Evolutionary conservation across 1,140 invertebrate genomes (phyloP).

Genomic region (Asbolus verrucosus): DNA sequence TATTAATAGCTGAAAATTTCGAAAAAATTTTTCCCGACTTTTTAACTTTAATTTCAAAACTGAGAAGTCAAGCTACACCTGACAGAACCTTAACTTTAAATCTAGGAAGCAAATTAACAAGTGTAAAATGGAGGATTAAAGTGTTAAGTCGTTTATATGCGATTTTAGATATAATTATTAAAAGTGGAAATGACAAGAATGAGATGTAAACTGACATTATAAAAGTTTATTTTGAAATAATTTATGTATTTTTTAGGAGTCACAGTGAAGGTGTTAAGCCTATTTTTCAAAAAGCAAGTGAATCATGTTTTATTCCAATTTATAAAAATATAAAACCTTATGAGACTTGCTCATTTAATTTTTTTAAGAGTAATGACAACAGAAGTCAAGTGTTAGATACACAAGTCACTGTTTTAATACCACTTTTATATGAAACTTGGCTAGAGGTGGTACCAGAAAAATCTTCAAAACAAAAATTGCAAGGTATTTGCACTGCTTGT

Average conservation of each 20-base stretch:
- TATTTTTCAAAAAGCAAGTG: constrained; percentile 33
- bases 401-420: constrained; percentile 74
- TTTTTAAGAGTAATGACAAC: neutral
- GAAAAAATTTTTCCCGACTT: constrained; percentile 81
- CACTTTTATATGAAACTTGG: constrained; percentile 81
- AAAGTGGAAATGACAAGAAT: too few species aligned
- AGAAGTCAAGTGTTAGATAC: constrained; percentile 61
- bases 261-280: neutral
- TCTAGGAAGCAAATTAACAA: constrained; percentile 76
- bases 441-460: constrained; percentile 72
- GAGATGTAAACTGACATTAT: too few species aligned
- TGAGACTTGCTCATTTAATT: constrained; percentile 2
- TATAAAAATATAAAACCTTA: constrained; percentile 22
- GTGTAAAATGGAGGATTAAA: constrained; percentile 80
- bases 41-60: constrained; percentile 82
- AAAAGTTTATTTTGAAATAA: too few species aligned
- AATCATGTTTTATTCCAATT: constrained; percentile 26
- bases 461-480: constrained; percentile 24
- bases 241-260: neutral
- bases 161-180: constrained; percentile 67
- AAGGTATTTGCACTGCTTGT: constrained; percentile 19
- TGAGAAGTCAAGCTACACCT: constrained; percentile 70
- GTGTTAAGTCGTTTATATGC: constrained; percentile 75
- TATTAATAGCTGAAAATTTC: constrained; percentile 73
- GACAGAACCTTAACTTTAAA: constrained; percentile 74